Base-by-base conservation (phyloP, 1,140 invertebrate genomes). In the Zaprionus tsacasi region DNA sequence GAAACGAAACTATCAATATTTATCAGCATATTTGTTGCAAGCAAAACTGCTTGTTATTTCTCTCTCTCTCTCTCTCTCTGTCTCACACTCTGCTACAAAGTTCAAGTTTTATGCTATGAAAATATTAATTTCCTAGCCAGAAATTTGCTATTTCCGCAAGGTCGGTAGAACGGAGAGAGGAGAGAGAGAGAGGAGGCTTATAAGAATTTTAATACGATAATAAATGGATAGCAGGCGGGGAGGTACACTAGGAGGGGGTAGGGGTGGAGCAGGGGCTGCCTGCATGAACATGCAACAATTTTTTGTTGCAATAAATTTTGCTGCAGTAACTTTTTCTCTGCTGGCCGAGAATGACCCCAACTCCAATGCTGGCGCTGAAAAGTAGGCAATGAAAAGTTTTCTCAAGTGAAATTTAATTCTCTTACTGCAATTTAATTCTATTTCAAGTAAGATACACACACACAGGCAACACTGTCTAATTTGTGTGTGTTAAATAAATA, bases 41-140 rank as follows among this genome's bases (percentile, higher is more conserved):
- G 33, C 38, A 11, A 40, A 40, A 40, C 10, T 40, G 12, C 40
- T 25, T 25, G 45, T 12, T 25, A 25, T 50, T 50, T 50, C 17
- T 25, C 17, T 21, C 11, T 8, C 11, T 50, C 40, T 43, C n/a
- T 43, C 40, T 43, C 6, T 13, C 4, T 38, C n/a, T 45, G 2
- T 15, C n/a, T 50, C 11, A 21, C 17, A 12, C 35, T 30, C 59
- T 35, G n/a, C 33, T n/a, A 13, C 21, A 17, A 88, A 88, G 85
- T 89, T 21, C 21, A 21, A 21, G 21, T 21, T 21, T 85, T 81
- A 85, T 77, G 81, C 89, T 85, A 79, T 81, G 81, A 67, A 89
- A 89, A 89, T 89, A 89, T 89, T 89, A 89, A 89, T 89, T 89
- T 89, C 81, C 85, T 79, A 89, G 81, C 73, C 76, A 89, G 85